Conservation (phyloP, 2,113 vertebrate species). For the Zapus hudsonius region DNA sequence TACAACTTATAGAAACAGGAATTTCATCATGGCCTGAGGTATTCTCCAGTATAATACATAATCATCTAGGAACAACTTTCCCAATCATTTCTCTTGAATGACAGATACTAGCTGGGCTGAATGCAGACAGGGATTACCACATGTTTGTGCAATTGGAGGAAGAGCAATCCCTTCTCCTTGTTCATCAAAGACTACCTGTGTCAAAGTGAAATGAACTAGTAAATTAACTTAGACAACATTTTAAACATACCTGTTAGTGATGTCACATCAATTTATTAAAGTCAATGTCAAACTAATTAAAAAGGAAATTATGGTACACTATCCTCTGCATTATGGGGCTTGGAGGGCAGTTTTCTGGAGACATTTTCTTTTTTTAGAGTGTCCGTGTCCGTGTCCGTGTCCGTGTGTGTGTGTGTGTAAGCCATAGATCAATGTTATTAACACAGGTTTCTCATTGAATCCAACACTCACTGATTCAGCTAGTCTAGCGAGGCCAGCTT, state of each 20-base stretch:
- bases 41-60: not conserved
- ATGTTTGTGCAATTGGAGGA: not conserved
- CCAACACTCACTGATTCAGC: no score
- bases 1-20: not conserved
- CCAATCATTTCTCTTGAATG: conserved; percentile 14
- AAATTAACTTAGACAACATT: conserved; percentile 53
- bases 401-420: no score
- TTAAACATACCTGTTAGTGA: conserved; percentile 50
- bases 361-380: no score
- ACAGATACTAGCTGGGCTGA: conserved; percentile 1
- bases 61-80: not conserved
- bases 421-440: no score
- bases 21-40: not conserved
- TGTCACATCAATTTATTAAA: conserved; percentile 47
- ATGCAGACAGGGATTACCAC: not conserved
- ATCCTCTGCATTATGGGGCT: not conserved
- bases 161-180: not conserved
- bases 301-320: conserved; percentile 6
- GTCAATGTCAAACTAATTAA: conserved; percentile 29
- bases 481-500: no score
- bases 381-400: no score
- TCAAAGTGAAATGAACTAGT: conserved; percentile 2
- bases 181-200: conserved; percentile 63
- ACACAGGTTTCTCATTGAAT: no score
- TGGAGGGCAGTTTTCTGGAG: not conserved